Evolutionary conservation across 2,888 invertebrate genomes (phyloP).

Genomic region (Oegoconia quadripuncta): DNA sequence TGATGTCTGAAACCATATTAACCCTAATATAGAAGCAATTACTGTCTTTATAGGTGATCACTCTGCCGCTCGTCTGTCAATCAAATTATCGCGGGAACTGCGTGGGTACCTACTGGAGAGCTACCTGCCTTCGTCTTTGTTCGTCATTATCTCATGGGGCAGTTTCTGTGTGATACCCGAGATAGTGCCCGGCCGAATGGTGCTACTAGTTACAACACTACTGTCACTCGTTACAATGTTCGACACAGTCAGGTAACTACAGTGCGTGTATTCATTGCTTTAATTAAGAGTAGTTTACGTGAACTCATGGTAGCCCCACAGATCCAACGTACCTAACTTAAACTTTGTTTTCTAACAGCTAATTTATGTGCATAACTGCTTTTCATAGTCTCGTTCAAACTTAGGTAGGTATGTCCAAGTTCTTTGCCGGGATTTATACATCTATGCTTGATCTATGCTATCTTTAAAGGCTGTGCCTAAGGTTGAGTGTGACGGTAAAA

Average conservation of each 20-base stretch:
- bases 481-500: no score
- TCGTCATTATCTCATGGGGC: constrained; percentile 83
- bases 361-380: no score
- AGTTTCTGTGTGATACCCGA: constrained; percentile 83
- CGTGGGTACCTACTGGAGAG: constrained; percentile 81
- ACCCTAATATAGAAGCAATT: background rate
- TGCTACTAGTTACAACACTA: constrained; percentile 81
- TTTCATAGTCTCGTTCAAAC: no score
- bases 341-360: no score
- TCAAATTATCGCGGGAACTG: constrained; percentile 80
- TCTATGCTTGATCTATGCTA: no score
- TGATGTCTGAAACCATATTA: background rate
- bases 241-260: constrained; percentile 78
- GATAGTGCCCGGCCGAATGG: constrained; percentile 83
- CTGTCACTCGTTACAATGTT: constrained; percentile 83
- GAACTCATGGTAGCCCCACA: background rate
- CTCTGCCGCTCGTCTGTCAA: constrained; percentile 79
- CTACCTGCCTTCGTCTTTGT: constrained; percentile 81
- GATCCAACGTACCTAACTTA: no score
- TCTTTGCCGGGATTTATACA: no score
- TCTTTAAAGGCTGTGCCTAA: no score
- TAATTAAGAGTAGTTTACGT: background rate
- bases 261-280: background rate
- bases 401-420: no score
- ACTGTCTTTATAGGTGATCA: constrained; percentile 67